Conservation (phyloP, 2,797 vertebrate species). For the Crocidura indochinensis region DNA sequence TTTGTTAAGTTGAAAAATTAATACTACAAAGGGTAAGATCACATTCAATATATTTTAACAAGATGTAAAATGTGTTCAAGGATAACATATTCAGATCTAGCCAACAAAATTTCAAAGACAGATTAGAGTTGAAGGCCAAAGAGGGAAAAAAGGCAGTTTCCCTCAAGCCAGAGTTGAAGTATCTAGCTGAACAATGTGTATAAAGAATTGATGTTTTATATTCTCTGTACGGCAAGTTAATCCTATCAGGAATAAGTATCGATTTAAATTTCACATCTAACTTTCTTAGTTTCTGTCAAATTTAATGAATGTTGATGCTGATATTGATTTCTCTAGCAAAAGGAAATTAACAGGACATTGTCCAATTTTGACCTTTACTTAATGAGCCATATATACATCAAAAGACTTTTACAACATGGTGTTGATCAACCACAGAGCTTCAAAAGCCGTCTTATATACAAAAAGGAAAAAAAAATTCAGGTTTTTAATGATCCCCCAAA, state of each 20-base stretch:
- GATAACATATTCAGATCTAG: conserved; percentile 56
- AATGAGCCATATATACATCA: conserved; percentile 83
- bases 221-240: conserved; percentile 61
- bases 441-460: conserved; percentile 56
- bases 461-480: conserved; percentile 23
- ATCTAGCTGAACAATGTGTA: conserved; percentile 39
- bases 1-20: conserved; percentile 46
- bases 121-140: conserved; percentile 25
- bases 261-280: conserved; percentile 86
- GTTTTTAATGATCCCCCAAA: conserved; percentile 74
- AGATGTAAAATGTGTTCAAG: conserved; percentile 4
- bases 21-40: background rate
- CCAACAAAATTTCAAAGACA: conserved; percentile 66
- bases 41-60: background rate
- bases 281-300: conserved; percentile 84
- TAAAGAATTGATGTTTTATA: conserved; percentile 76
- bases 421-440: conserved; percentile 70
- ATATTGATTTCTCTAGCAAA: conserved; percentile 85
- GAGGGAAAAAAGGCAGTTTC: conserved; percentile 2
- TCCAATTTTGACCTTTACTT: conserved; percentile 86
- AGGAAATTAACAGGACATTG: conserved; percentile 86
- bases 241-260: conserved; percentile 80
- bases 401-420: conserved; percentile 76
- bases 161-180: conserved; percentile 49
- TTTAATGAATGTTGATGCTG: conserved; percentile 85